A percentile compares a stretch with the other conserved stretches of the same genome.
phyloP scores from a whole-genome alignment of 2,113 vertebrate genomes.

The Austrofundulus limnaeus region DNA sequence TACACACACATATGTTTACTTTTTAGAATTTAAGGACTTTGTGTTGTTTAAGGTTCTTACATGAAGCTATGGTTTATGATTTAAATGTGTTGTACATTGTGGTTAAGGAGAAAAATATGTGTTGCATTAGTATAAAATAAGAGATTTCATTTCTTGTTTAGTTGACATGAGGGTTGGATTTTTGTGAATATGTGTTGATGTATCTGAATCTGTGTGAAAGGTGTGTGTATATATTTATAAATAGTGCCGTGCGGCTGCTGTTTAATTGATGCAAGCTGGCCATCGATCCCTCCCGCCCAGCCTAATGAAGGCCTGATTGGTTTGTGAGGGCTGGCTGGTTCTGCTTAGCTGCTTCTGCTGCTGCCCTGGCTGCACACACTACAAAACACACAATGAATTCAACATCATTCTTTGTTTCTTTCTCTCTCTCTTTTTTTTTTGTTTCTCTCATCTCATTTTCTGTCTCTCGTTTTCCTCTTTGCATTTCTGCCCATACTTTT shows the following conservation, averaged over 20 bases:
- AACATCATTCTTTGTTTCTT: slow-evolving; percentile 70
- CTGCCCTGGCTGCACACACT: slow-evolving; percentile 74
- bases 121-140: not conserved
- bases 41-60: not conserved
- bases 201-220: slow-evolving; percentile 11
- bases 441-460: slow-evolving; percentile 39
- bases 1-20: not conserved
- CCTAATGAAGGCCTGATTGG: slow-evolving; percentile 87
- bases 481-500: slow-evolving; percentile 45
- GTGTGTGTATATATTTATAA: slow-evolving; percentile 47
- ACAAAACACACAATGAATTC: slow-evolving; percentile 70
- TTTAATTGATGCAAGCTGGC: slow-evolving; percentile 85
- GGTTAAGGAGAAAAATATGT: not conserved
- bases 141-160: not conserved
- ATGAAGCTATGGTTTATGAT: not conserved
- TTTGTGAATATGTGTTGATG: slow-evolving; percentile 6
- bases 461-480: slow-evolving; percentile 56
- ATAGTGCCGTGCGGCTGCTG: slow-evolving; percentile 70
- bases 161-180: not conserved
- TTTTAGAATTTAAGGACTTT: slow-evolving; percentile 12
- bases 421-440: slow-evolving; percentile 38
- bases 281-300: slow-evolving; percentile 84
- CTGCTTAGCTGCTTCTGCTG: slow-evolving; percentile 83
- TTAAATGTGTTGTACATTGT: too few relatives aligned
- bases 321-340: slow-evolving; percentile 86